phyloP scores from a whole-genome alignment of 92 coral and sea anemone species.

The Zoanthus sansibaricus region DNA sequence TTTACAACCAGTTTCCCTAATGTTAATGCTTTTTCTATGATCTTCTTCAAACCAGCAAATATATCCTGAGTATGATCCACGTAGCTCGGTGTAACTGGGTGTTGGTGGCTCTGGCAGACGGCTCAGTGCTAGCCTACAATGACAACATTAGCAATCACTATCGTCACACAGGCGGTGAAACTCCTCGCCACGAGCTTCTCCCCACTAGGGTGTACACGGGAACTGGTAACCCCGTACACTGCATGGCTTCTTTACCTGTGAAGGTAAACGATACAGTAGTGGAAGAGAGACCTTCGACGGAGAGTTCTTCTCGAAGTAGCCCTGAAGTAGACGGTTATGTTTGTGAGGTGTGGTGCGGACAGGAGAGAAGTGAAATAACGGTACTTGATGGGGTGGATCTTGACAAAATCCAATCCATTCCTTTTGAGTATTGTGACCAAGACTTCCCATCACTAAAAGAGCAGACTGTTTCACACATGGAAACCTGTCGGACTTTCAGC shows the following conservation, averaged over 20 bases:
- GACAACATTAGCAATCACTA: conserved; percentile 95
- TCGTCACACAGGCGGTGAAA: conserved; percentile 64
- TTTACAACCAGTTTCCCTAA: neutral
- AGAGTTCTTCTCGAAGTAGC: conserved; percentile 52
- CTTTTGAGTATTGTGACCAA: conserved; percentile 89
- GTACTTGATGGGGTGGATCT: conserved; percentile 92
- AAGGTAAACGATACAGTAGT: conserved; percentile 63
- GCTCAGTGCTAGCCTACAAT: conserved; percentile 88
- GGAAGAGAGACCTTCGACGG: conserved; percentile 31
- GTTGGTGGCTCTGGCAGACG: conserved; percentile 88
- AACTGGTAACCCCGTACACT: conserved; percentile 82
- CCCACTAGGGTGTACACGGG: conserved; percentile 93
- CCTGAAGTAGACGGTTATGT: conserved; percentile 59
- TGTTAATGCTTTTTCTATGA: neutral
- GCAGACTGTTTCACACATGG: conserved; percentile 92
- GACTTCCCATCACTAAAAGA: conserved; percentile 78
- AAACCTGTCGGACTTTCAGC: conserved; percentile 86
- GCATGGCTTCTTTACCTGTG: conserved; percentile 87
- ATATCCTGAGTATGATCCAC: conserved; percentile 93
- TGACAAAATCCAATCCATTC: conserved; percentile 74
- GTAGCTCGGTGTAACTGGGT: conserved; percentile 97
- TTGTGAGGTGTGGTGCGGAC: conserved; percentile 96
- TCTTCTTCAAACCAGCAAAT: conserved; percentile 58
- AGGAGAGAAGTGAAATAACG: conserved; percentile 86
- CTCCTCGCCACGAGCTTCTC: conserved; percentile 83